Evolutionary conservation across 37 sponge, comb jelly and placozoan species (phyloP).

Genomic region (Mnemiopsis leidyi): DNA sequence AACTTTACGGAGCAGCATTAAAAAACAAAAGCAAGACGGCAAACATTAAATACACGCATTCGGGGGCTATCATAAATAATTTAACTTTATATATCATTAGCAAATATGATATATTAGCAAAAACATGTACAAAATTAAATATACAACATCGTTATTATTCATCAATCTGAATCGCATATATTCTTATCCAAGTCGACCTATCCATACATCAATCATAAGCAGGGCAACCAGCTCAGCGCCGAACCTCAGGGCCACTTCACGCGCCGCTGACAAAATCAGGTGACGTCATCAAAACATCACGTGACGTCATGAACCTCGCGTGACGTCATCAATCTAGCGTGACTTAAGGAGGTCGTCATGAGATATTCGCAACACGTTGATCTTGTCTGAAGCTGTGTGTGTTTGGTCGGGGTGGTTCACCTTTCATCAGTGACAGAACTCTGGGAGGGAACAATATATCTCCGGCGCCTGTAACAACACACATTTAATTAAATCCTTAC

Average conservation of each 20-base stretch:
- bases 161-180: neutral
- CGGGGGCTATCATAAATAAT: slow-evolving; percentile 1
- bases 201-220: neutral
- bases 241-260: too few species aligned
- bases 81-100: slow-evolving; percentile 20
- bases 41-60: neutral
- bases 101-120: neutral
- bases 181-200: too few species aligned
- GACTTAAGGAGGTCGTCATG: neutral
- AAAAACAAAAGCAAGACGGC: neutral
- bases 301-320: neutral
- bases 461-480: slow-evolving; percentile 4
- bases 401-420: neutral
- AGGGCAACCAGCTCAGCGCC: neutral
- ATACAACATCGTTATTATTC: neutral
- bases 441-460: slow-evolving; percentile 56
- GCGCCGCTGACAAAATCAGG: too few species aligned
- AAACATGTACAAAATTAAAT: slow-evolving; percentile 29
- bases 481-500: too few species aligned
- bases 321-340: neutral
- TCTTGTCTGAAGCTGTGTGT: neutral
- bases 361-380: neutral
- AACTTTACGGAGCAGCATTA: neutral
- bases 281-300: too few species aligned
- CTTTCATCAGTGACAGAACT: slow-evolving; percentile 58